A percentile compares a stretch with the other conserved stretches of the same genome.
Conservation (phyloP, 2,888 invertebrate species). For the Spisula subtruncata region DNA sequence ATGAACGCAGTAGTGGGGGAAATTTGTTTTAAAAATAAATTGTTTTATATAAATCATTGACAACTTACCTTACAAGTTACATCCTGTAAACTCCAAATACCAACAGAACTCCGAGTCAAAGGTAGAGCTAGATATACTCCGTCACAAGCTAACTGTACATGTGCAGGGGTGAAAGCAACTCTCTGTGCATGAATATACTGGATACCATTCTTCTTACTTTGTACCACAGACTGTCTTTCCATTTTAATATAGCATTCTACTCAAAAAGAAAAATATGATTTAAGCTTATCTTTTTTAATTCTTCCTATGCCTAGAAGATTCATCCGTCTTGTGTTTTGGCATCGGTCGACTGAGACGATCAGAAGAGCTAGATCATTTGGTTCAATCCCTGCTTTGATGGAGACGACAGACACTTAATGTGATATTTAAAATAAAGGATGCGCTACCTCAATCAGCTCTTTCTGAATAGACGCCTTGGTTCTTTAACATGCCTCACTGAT, state of each 20-base stretch:
- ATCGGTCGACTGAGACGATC: too few relatives aligned
- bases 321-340: too few relatives aligned
- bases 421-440: too few relatives aligned
- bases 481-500: too few relatives aligned
- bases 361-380: too few relatives aligned
- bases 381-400: too few relatives aligned
- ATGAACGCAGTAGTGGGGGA: too few relatives aligned
- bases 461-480: too few relatives aligned
- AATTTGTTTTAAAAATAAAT: not conserved
- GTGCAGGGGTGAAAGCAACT: constrained; percentile 76
- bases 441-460: too few relatives aligned
- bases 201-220: constrained; percentile 40
- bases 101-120: constrained; percentile 77
- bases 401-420: too few relatives aligned
- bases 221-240: not conserved
- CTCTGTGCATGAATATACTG: constrained; percentile 72
- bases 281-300: too few relatives aligned
- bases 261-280: not conserved
- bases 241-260: not conserved
- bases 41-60: not conserved
- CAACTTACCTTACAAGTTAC: constrained; percentile 74
- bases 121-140: constrained; percentile 82
- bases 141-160: constrained; percentile 79
- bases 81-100: constrained; percentile 82
- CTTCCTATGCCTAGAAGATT: too few relatives aligned